Evolutionary conservation across 1,140 invertebrate species (phyloP).

Genomic region (Hylyphantes graminicola): DNA sequence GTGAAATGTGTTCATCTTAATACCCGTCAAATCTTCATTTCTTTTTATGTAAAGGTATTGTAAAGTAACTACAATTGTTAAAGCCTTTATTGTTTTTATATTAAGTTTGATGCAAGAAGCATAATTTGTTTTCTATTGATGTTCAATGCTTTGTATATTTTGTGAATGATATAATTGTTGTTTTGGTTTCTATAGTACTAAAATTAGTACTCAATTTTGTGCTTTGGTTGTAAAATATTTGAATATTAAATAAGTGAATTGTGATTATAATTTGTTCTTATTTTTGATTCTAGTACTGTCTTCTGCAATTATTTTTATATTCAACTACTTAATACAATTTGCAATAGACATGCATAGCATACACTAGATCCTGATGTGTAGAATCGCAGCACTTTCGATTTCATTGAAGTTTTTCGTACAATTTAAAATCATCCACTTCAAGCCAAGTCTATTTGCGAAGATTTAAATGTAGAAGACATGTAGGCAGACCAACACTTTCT

Average conservation of each 20-base stretch:
- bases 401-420: no score
- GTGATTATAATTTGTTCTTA: not conserved
- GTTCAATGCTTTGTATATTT: conserved; percentile 46
- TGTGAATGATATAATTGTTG: conserved; percentile 38
- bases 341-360: no score
- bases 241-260: conserved; percentile 22
- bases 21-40: conserved; percentile 4
- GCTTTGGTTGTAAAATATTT: conserved; percentile 45
- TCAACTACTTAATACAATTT: no score
- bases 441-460: no score
- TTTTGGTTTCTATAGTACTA: conserved; percentile 40
- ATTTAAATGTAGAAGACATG: no score
- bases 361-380: no score
- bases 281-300: no score
- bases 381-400: no score
- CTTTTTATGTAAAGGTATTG: not conserved
- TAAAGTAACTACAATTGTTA: not conserved
- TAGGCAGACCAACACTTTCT: no score
- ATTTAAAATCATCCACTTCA: no score
- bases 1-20: not conserved
- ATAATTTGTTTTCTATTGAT: conserved; percentile 12
- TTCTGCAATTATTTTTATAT: no score
- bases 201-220: conserved; percentile 31
- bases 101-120: not conserved
- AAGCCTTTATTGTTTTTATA: not conserved